Percentiles rank a stretch among this genome's conserved stretches.
phyloP scores from a whole-genome alignment of 2,113 vertebrate species.

The Galemys pyrenaicus region DNA sequence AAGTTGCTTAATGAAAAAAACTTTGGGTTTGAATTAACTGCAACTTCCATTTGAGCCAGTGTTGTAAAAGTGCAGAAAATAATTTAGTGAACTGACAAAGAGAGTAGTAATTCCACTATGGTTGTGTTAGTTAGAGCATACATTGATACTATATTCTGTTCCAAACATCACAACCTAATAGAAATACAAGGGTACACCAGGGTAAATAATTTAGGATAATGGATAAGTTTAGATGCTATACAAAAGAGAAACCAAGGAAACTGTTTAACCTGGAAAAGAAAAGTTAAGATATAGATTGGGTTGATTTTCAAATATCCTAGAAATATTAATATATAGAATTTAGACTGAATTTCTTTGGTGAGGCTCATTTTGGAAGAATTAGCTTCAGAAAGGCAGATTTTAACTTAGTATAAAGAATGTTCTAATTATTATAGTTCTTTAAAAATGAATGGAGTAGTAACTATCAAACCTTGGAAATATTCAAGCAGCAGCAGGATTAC shows the following conservation, averaged over 20 bases:
- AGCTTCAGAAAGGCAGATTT: conserved; percentile 10
- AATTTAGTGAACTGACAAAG: conserved; percentile 30
- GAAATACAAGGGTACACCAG: conserved; percentile 16
- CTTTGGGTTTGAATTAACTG: conserved; percentile 8
- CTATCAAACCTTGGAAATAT: conserved; percentile 16
- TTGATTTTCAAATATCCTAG: not conserved
- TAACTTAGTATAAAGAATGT: not conserved
- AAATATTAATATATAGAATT: conserved; percentile 8
- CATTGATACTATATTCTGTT: not conserved
- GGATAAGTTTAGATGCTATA: conserved; percentile 1
- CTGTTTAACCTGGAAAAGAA: conserved; percentile 33
- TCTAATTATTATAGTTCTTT: conserved; percentile 9
- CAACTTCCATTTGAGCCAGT: not conserved
- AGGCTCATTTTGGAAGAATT: conserved; percentile 42
- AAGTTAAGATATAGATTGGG: not conserved
- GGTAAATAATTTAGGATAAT: conserved; percentile 14
- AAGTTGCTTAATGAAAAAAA: not conserved
- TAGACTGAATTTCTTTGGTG: conserved; percentile 7
- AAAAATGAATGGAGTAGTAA: conserved; percentile 26
- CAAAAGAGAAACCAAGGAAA: not conserved
- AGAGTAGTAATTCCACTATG: not conserved
- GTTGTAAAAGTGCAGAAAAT: conserved; percentile 53
- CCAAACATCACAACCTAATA: conserved; percentile 15
- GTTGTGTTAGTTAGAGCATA: not conserved
- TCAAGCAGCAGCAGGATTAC: not conserved